Base-by-base conservation (phyloP, 2,888 invertebrate species). In the Xestoiulus laeticollis region DNA sequence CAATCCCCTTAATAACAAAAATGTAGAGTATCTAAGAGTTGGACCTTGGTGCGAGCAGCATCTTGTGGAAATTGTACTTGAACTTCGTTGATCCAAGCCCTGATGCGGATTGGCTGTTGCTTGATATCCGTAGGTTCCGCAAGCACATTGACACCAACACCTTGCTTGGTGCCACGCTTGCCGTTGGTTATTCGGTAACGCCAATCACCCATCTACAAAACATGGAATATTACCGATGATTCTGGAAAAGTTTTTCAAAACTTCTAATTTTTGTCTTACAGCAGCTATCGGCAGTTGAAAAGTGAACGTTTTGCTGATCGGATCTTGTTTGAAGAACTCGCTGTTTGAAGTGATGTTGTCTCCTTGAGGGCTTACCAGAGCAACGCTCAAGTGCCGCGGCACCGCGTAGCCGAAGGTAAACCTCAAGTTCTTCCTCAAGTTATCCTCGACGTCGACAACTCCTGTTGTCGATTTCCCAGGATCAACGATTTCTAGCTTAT, bases 21-120 rank as follows among this genome's bases (percentile, higher is more conserved):
- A 43, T n/a, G 33, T 86, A 22, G n/a, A n/a, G n/a, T n/a, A n/a
- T n/a, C n/a, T n/a, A 32, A 19, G 16, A 12, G 22, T 3, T n/a
- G 85, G 26, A 88, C 88, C 86, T 89, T 89, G 8, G 87, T 88
- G 48, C 85, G 33, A 43, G 59, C 88, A n/a, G 89, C 90, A 78
- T 89, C 86, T n/a, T 89, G 87, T 8, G 90, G 89, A 86, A 89
- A 90, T 19, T 89, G 87, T 22, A 90, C 53, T 53, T 89, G 88
- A 19, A 89, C 87, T 82, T 89, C 89, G 84, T 87, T 89, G 30
- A 90, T 87, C 90, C 90, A 90, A 1, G 90, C 88, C 16, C 88
- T 87, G 38, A 89, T 89, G 33, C 90, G 78, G 30, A 90, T 88
- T 1, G 90, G 90, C 44, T 90, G 90, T 48, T 89, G 88, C 78